A percentile compares a stretch with the other conserved stretches of the same genome.
Evolutionary conservation across 2,113 vertebrate genomes (phyloP).

Genomic region (Arvicanthis niloticus): DNA sequence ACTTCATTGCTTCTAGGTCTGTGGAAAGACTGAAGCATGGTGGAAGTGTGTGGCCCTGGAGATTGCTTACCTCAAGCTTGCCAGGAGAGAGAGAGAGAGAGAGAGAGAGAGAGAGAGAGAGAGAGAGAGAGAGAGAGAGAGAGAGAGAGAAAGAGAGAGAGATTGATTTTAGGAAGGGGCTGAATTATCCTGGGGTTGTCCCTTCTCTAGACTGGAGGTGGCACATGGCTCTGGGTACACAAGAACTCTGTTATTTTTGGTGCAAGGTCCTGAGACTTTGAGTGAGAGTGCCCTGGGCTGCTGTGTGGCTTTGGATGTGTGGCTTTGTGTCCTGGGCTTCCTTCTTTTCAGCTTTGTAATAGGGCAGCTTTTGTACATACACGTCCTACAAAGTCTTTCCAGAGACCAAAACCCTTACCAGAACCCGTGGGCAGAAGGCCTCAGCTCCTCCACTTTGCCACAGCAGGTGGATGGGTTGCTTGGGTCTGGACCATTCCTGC

Average conservation of each 20-base stretch:
- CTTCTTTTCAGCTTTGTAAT: neutral
- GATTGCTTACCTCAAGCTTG: neutral
- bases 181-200: neutral
- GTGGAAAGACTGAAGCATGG: neutral
- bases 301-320: neutral
- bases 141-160: too few species aligned
- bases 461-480: neutral
- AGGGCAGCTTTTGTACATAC: neutral
- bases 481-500: neutral
- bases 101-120: too few species aligned
- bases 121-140: too few species aligned
- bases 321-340: neutral
- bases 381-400: neutral
- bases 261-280: neutral
- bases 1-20: neutral
- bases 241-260: neutral
- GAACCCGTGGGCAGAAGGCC: neutral
- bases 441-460: neutral
- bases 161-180: neutral
- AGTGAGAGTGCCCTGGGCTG: neutral
- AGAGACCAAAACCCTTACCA: neutral
- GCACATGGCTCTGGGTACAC: too few species aligned
- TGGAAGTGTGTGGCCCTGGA: neutral
- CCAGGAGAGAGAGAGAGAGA: neutral
- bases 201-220: neutral